Conservation (phyloP, 2,888 invertebrate species). For the Cephus runcator region DNA sequence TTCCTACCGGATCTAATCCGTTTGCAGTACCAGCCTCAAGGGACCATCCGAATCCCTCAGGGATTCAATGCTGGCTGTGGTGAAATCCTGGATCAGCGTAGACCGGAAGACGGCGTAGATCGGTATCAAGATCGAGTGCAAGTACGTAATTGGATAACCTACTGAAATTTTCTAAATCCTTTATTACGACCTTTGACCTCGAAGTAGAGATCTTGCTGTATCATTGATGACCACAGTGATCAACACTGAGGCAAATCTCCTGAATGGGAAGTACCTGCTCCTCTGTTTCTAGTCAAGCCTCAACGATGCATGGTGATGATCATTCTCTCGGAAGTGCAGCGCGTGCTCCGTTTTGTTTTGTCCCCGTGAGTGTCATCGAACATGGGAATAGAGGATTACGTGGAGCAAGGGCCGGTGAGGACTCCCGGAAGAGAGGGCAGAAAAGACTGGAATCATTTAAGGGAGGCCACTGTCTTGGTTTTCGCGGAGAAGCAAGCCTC, state of each 20-base stretch:
- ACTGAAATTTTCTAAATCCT: not conserved
- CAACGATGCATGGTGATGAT: not conserved
- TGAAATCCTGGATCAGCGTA: not conserved
- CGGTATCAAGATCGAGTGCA: not conserved
- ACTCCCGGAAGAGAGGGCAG: not conserved
- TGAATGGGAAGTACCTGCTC: not conserved
- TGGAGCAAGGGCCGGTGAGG: not conserved
- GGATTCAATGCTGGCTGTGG: not conserved
- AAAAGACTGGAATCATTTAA: not conserved
- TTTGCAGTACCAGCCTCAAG: slow-evolving; percentile 17
- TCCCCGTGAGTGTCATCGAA: not conserved
- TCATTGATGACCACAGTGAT: not conserved
- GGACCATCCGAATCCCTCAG: slow-evolving; percentile 1
- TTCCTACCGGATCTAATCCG: slow-evolving; percentile 37
- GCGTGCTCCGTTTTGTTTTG: not conserved
- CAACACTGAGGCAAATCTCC: not conserved
- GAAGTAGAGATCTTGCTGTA: not conserved
- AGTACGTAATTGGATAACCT: not conserved
- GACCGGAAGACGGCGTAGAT: not conserved
- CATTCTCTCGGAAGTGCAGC: not conserved
- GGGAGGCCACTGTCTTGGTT: not conserved
- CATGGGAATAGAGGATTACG: not conserved
- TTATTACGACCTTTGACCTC: not conserved
- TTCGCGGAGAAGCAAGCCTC: not conserved
- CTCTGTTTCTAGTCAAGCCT: not conserved